Evolutionary conservation across 2,888 invertebrate species (phyloP), one percentile per base, ranked within the genome.

Genomic region (Synergus itoensis): DNA sequence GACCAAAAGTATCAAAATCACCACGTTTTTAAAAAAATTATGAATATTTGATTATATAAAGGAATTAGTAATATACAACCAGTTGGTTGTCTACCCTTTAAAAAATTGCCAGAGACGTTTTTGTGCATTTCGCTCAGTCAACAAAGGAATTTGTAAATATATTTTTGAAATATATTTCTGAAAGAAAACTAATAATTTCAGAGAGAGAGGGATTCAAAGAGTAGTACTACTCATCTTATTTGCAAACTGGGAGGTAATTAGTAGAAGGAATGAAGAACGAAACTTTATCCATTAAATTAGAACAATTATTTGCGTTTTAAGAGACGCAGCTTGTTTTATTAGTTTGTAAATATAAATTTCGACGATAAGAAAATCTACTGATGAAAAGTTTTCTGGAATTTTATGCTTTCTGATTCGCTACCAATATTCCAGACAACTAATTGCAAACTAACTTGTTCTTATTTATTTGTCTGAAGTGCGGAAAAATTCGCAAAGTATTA

Each of bases 1-100:
- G 77, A 80, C 82, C 82, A 28, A 28, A 45, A 69, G 45, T 69
- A 69, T 48, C 16, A 82, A 83, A 85, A 86, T 88, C 88, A 87
- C 84, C 85, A 81, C 84, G 86, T 88, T 86, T 28, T 28, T 3
- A 28, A 3, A 28, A 28, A 28, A 28, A 28, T 28, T 28, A 28
- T 28, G 28, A 28, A 2, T 28, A 28, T 28, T 28, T 28, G 28
- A 28, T 28, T 28, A 28, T 28, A 28, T 28, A 28, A 28, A 28
- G 28, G 28, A 28, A 28, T 28, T 28, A 28, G 28, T 28, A 28
- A 28, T 28, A 28, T 28, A 28, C 28, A 28, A 28, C 2, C 28
- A 28, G 28, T 28, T 28, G 28, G 28, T 28, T 28, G 28, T 28
- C 28, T 28, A 28, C 28, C 3, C 28, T 28, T 28, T 28, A 28